Evolutionary conservation across 2,113 vertebrate species (phyloP), one percentile per base, ranked within the genome.

Genomic region (Burhinus oedicnemus): DNA sequence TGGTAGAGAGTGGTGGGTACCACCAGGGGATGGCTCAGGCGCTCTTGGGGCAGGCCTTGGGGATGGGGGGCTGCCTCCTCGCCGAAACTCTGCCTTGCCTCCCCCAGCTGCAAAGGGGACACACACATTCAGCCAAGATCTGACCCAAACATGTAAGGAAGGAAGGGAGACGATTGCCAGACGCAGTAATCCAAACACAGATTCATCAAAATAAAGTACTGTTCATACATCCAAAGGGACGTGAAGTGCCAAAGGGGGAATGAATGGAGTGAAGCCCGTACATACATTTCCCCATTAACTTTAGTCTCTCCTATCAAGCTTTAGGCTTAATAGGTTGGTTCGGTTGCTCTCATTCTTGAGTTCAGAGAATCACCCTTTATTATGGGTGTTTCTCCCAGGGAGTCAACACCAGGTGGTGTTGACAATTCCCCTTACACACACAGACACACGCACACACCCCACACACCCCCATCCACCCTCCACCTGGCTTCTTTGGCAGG

Each of bases 21-120:
- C 13, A 27, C 10, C 29, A 47, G 20, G 17, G 36, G 5, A 22
- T 2, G 9, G 29, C n/a, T 83, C 1, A 2, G 79, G 30, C 0
- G 6, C 25, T 57, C 27, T 5, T 60, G 49, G n/a, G n/a, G 20
- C 29, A 71, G 12, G 11, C 19, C 19, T 25, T 60, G 45, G 61
- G 21, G 15, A 32, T 15, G 17, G 22, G 57, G 25, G 38, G 27
- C 76, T 72, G 14, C n/a, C 32, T 76, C 27, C 71, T 60, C 20
- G 42, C 13, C 0, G 0, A 26, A 72, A 47, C 26, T 57, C 61
- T 70, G 15, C 34, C 27, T 17, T 20, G 10, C 15, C 15, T 64
- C 6, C 27, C 11, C 13, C 0, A 0, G 25, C 76, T 89, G 83
- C 40, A 66, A 71, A 90, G 47, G 20, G 47, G 47, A 22, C 47